Base-by-base conservation (phyloP, 2,113 vertebrate species). In the Oriolus oriolus region DNA sequence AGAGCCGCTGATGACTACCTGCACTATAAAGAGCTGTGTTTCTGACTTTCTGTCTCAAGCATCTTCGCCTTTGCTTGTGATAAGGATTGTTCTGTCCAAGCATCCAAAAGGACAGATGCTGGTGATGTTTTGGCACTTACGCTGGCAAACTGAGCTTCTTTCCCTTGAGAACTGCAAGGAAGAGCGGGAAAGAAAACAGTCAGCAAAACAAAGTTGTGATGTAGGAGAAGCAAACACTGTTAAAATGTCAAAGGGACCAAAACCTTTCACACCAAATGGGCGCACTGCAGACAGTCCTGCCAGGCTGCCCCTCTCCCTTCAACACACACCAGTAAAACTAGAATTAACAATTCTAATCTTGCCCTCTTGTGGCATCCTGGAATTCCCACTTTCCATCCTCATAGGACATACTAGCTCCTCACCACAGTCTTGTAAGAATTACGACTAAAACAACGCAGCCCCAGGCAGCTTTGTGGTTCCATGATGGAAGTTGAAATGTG, bases 101-200 rank as follows among this genome's bases (percentile, higher is more conserved):
- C 96, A 96, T 97, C 98, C 98, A 77, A 98, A 98, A 98, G 97
- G 97, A 97, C 98, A 99, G 99, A 98, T 92, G 95, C 98, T 97
- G 97, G 92, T 90, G 97, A 93, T 87, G 96, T 98, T 98, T 98
- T 98, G 98, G 98, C 98, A 98, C 98, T 99, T 99, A 99, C 7
- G 99, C 99, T 97, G 99, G 99, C 98, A 99, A 98, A 98, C 99
- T 99, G 97, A 99, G 98, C 98, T 99, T 99, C 99, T 99, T 99
- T 97, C 99, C 99, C 98, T 99, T 99, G 97, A 99, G 98, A 74
- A 99, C 99, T 99, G 95, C 49, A 94, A 87, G 44, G 54, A 84
- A 33, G 78, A 69, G 24, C 2, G 70, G 30, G 60, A 75, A 86
- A 87, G 50, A 17, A 23, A 80, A 54, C 9, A 77, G 35, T 90